phyloP scores from a whole-genome alignment of 1,140 invertebrate species.

The Bombus consobrinus region DNA sequence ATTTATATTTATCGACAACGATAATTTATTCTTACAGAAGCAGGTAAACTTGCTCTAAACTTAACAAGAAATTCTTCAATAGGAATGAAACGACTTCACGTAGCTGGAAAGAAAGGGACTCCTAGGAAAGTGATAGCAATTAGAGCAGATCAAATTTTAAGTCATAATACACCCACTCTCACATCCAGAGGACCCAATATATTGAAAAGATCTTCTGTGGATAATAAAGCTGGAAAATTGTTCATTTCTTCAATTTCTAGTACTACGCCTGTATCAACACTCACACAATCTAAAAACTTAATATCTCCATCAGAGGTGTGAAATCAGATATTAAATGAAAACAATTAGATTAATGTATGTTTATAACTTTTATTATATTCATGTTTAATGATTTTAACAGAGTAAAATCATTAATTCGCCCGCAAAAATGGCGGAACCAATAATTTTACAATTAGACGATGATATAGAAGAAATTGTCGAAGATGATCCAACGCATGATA shows the following conservation, averaged over 20 bases:
- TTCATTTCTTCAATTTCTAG: slow-evolving; percentile 73
- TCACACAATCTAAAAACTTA: slow-evolving; percentile 63
- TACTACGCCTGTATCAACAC: slow-evolving; percentile 60
- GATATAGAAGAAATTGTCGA: slow-evolving; percentile 79
- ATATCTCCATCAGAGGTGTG: slow-evolving; percentile 55
- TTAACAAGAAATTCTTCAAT: slow-evolving; percentile 81
- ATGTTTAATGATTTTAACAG: slow-evolving; percentile 42
- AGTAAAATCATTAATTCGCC: slow-evolving; percentile 50
- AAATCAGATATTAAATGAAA: not conserved
- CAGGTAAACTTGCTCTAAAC: slow-evolving; percentile 90
- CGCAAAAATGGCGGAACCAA: slow-evolving; percentile 70
- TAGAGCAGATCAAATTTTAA: slow-evolving; percentile 78
- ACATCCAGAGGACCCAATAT: slow-evolving; percentile 76
- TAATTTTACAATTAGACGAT: slow-evolving; percentile 76
- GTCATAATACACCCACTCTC: slow-evolving; percentile 68
- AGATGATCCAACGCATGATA: slow-evolving; percentile 70
- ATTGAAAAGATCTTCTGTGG: slow-evolving; percentile 79
- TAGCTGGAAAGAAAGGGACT: slow-evolving; percentile 69
- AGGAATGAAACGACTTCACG: slow-evolving; percentile 75
- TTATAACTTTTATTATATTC: not conserved
- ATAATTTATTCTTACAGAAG: slow-evolving; percentile 82
- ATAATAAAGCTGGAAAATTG: slow-evolving; percentile 79
- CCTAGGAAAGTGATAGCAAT: slow-evolving; percentile 80
- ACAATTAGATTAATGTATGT: not conserved
- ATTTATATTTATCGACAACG: not conserved